phyloP scores from a whole-genome alignment of 2,797 vertebrate genomes.

The Chiloscyllium punctatum region DNA sequence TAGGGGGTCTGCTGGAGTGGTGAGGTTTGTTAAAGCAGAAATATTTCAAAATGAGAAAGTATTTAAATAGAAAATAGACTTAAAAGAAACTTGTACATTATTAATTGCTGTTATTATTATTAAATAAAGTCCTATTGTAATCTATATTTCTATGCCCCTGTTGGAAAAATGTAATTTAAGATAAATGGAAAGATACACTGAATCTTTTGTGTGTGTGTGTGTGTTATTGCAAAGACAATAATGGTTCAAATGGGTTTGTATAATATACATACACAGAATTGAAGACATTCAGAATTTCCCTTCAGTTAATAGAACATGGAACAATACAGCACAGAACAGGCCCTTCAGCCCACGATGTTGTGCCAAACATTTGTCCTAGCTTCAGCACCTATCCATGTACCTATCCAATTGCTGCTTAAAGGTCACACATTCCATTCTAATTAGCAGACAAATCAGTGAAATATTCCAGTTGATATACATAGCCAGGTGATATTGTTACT shows the following conservation, averaged over 20 bases:
- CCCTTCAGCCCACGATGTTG: too few relatives aligned
- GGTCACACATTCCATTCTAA: too few relatives aligned
- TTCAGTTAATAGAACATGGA: background rate
- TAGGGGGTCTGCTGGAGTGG: background rate
- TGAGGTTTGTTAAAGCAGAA: background rate
- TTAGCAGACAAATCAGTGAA: background rate
- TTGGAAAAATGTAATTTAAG: background rate
- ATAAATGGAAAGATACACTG: too few relatives aligned
- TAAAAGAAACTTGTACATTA: background rate
- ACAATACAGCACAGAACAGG: too few relatives aligned
- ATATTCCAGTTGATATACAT: background rate
- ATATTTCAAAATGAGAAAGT: background rate
- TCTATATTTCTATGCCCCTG: background rate
- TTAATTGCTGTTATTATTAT: too few relatives aligned
- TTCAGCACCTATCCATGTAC: too few relatives aligned
- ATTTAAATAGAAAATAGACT: background rate
- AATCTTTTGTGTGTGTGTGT: background rate
- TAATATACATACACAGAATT: background rate
- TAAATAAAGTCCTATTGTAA: background rate
- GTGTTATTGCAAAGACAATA: background rate
- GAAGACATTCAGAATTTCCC: background rate
- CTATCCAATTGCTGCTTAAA: too few relatives aligned
- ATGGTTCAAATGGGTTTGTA: background rate
- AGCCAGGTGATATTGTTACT: background rate
- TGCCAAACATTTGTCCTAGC: too few relatives aligned